Conservation (phyloP, 2,888 invertebrate species). For the Diadegma fenestrale region DNA sequence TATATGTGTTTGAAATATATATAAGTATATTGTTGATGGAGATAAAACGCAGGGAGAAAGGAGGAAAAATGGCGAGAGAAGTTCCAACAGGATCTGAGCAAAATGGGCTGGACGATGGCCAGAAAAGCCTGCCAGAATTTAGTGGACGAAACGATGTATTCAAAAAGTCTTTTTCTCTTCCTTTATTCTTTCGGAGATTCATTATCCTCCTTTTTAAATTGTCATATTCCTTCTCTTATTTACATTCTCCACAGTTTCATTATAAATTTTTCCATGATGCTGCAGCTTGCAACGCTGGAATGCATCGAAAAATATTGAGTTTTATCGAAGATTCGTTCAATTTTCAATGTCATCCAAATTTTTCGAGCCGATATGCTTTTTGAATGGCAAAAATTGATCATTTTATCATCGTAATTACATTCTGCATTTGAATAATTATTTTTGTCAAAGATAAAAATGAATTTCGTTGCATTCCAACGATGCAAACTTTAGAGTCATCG, state of each 20-base stretch:
- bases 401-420: too few species aligned
- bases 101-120: constrained; percentile 74
- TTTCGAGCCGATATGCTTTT: too few species aligned
- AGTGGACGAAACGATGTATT: constrained; percentile 64
- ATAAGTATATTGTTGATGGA: constrained; percentile 14
- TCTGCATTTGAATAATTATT: too few species aligned
- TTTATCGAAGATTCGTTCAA: too few species aligned
- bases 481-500: too few species aligned
- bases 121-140: constrained; percentile 73
- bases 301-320: too few species aligned
- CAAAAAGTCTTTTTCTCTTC: constrained; percentile 13
- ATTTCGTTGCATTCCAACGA: too few species aligned
- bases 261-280: too few species aligned
- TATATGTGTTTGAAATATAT: not conserved
- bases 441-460: too few species aligned
- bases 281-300: too few species aligned
- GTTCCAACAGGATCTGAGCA: constrained; percentile 63
- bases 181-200: constrained; percentile 26
- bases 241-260: not conserved
- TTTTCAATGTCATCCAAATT: too few species aligned
- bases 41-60: constrained; percentile 37
- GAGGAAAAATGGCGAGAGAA: constrained; percentile 45
- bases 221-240: not conserved
- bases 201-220: constrained; percentile 27
- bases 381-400: too few species aligned